A percentile compares a stretch with the other conserved stretches of the same genome.
Conservation (phyloP, 1,140 invertebrate genomes). For the Acromyrmex heyeri region DNA sequence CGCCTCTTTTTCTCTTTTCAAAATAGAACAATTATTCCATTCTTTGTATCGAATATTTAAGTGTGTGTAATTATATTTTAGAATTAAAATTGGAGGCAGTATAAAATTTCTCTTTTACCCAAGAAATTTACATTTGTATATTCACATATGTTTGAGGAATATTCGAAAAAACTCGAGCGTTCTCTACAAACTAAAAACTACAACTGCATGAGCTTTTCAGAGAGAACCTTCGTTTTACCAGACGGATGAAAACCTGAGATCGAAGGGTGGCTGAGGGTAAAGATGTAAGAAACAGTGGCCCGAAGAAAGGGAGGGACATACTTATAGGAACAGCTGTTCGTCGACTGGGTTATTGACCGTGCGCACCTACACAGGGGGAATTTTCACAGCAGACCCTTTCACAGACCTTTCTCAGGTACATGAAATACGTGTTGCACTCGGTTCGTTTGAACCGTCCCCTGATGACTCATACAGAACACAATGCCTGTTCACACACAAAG, state of each 20-base stretch:
- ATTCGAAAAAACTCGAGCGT: neutral
- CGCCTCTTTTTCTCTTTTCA: neutral
- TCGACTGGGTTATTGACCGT: constrained; percentile 48
- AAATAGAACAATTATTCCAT: neutral
- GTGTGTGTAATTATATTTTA: neutral
- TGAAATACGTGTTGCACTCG: constrained; percentile 34
- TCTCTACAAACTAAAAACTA: neutral
- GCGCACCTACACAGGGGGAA: constrained; percentile 42
- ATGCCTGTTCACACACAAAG: neutral
- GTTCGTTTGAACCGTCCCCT: constrained; percentile 10
- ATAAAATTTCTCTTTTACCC: neutral
- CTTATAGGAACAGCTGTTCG: constrained; percentile 70
- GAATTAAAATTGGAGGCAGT: neutral
- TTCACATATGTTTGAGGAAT: neutral
- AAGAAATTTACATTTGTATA: neutral
- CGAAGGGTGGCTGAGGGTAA: constrained; percentile 16
- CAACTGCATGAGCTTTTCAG: neutral
- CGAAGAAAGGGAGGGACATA: constrained; percentile 11
- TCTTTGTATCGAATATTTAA: neutral
- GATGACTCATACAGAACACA: constrained; percentile 41
- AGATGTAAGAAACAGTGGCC: neutral
- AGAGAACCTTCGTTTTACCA: neutral
- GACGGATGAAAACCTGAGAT: neutral
- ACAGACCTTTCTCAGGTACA: constrained; percentile 46
- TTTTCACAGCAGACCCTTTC: constrained; percentile 18